phyloP scores from a whole-genome alignment of 2,888 invertebrate genomes.

The Trichopoda pennipes region DNA sequence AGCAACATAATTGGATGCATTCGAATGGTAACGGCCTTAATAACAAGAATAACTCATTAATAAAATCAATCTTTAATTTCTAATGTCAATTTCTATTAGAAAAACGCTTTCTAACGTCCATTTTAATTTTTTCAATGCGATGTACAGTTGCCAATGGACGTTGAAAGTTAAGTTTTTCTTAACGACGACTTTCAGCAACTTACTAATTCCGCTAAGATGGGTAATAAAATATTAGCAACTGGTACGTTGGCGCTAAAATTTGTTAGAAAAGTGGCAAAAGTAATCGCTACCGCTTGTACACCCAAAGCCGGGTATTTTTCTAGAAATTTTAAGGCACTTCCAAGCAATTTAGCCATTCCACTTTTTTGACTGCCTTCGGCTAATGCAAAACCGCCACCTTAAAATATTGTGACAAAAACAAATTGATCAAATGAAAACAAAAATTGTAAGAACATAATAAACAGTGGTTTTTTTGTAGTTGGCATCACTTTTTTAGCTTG shows the following conservation, averaged over 20 bases:
- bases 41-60: background rate
- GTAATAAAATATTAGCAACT: constrained; percentile 90
- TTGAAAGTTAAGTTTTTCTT: too few relatives aligned
- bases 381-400: constrained; percentile 92
- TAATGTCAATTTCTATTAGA: too few relatives aligned
- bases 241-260: constrained; percentile 94
- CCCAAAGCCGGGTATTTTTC: constrained; percentile 83
- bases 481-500: too few relatives aligned
- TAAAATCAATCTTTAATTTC: background rate
- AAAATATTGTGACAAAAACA: background rate
- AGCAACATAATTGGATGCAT: constrained; percentile 92
- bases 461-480: too few relatives aligned
- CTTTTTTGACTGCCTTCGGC: constrained; percentile 90
- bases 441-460: too few relatives aligned
- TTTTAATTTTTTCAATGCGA: too few relatives aligned
- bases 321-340: constrained; percentile 85
- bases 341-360: constrained; percentile 87
- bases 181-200: constrained; percentile 8
- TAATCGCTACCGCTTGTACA: constrained; percentile 83
- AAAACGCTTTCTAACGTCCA: too few relatives aligned
- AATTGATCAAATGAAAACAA: too few relatives aligned
- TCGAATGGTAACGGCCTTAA: constrained; percentile 84
- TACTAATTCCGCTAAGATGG: constrained; percentile 88
- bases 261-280: constrained; percentile 86
- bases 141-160: too few relatives aligned